These are phyloP conservation scores for Drosophila fungiperda DNA, from an alignment of 2,888 invertebrate genomes.

Conservation along the genomic window DNA sequence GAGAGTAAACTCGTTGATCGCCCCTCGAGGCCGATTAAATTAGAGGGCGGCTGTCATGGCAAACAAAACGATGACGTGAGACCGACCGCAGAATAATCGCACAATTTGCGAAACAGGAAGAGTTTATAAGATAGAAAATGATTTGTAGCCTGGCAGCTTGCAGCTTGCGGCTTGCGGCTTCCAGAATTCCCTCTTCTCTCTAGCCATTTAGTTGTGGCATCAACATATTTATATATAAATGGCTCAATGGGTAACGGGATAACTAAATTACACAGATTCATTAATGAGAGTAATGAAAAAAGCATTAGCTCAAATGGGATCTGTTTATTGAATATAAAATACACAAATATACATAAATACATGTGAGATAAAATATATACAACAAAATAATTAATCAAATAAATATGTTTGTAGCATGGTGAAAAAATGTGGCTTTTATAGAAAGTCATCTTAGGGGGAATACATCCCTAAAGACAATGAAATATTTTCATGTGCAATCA, in stretches of 20 bases:
- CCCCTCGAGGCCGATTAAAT: conserved; percentile 34
- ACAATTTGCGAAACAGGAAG: conserved; percentile 31
- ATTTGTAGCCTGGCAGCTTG: not conserved
- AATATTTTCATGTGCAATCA: not conserved
- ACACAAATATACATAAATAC: not conserved
- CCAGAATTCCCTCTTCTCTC: not conserved
- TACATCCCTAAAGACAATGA: too few relatives aligned
- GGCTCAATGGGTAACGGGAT: not conserved
- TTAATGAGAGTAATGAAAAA: not conserved
- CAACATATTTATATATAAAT: not conserved
- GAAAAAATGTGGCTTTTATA: too few relatives aligned
- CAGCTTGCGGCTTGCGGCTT: not conserved
- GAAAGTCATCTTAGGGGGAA: too few relatives aligned
- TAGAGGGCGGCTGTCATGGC: conserved; percentile 17
- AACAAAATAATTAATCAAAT: too few relatives aligned
- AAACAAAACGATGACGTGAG: conserved; percentile 40
- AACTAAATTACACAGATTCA: not conserved
- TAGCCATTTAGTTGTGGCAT: not conserved
- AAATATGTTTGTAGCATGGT: too few relatives aligned
- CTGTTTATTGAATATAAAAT: not conserved
- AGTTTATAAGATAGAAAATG: conserved; percentile 5
- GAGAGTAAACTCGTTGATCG: conserved; percentile 33
- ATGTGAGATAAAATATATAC: too few relatives aligned
- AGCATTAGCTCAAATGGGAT: not conserved
- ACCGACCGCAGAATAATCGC: conserved; percentile 18